phyloP scores from a whole-genome alignment of 2,888 invertebrate genomes.

The Anoncus sp. region DNA sequence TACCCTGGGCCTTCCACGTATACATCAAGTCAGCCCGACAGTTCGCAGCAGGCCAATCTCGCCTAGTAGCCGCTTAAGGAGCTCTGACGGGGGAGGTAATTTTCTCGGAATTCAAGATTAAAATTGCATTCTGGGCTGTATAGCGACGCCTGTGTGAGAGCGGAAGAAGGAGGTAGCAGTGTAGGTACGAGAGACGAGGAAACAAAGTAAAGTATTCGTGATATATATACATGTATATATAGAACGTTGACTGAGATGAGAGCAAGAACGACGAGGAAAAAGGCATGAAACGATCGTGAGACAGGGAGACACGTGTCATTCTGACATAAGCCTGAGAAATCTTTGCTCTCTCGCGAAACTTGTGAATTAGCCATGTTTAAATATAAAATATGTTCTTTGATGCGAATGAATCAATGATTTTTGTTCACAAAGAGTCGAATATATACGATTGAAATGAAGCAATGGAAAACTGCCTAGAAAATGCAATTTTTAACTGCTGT shows the following conservation, averaged over 20 bases:
- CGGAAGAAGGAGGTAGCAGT: constrained; percentile 5
- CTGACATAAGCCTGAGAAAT: neutral
- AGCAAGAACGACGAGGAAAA: constrained; percentile 68
- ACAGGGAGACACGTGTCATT: constrained; percentile 34
- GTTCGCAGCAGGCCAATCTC: constrained; percentile 80
- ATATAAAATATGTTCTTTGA: neutral
- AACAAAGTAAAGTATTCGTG: constrained; percentile 58
- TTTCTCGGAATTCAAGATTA: constrained; percentile 82
- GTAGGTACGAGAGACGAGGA: constrained; percentile 43
- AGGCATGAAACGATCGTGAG: constrained; percentile 31
- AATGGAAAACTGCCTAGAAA: neutral
- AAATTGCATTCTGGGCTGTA: constrained; percentile 78
- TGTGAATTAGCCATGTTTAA: constrained; percentile 4
- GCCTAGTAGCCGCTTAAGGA: constrained; percentile 80
- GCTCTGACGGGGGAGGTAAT: constrained; percentile 81
- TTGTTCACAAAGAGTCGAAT: neutral
- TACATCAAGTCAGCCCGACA: constrained; percentile 78
- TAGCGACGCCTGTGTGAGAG: constrained; percentile 35
- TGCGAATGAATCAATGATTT: neutral
- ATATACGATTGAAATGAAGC: neutral
- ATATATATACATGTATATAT: constrained; percentile 6
- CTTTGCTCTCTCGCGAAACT: neutral
- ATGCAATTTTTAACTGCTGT: neutral
- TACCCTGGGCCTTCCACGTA: constrained; percentile 67
- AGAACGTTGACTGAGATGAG: constrained; percentile 53